Conservation (phyloP, 2,797 vertebrate genomes). For the Scolopax bukidnonensis region DNA sequence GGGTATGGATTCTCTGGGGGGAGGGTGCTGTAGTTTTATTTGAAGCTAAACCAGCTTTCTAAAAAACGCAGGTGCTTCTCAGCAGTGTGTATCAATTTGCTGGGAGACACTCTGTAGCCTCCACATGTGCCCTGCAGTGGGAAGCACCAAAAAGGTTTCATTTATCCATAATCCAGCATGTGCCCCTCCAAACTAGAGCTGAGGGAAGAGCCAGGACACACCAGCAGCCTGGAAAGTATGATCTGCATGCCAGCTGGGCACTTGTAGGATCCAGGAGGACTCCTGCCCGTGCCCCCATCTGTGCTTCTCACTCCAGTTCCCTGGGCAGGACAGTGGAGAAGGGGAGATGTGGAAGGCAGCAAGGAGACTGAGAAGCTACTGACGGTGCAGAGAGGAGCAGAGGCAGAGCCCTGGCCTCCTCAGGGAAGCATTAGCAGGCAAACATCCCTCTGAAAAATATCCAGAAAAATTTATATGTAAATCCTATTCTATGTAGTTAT, state of each 20-base stretch:
- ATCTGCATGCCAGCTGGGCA: no score
- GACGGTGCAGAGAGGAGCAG: neutral
- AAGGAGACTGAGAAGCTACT: neutral
- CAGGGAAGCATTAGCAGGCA: neutral
- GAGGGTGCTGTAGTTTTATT: neutral
- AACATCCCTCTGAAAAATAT: neutral
- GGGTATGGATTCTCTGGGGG: no score
- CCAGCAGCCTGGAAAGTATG: neutral
- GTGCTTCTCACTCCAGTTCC: neutral
- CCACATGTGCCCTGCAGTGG: neutral
- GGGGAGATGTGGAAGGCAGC: neutral
- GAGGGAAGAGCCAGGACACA: neutral
- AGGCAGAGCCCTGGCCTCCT: neutral
- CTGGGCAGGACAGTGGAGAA: neutral
- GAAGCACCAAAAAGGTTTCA: neutral
- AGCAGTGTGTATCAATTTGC: neutral
- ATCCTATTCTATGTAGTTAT: fast-evolving
- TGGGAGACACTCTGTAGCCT: neutral
- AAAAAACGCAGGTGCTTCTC: neutral
- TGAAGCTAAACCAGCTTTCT: neutral
- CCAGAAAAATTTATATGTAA: neutral
- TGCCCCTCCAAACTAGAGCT: neutral
- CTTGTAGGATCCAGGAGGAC: neutral
- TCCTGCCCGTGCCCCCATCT: neutral
- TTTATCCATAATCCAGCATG: neutral